These are phyloP conservation scores for Cyaniris semiargus DNA, from an alignment of 2,888 invertebrate species.

Conservation along the genomic window DNA sequence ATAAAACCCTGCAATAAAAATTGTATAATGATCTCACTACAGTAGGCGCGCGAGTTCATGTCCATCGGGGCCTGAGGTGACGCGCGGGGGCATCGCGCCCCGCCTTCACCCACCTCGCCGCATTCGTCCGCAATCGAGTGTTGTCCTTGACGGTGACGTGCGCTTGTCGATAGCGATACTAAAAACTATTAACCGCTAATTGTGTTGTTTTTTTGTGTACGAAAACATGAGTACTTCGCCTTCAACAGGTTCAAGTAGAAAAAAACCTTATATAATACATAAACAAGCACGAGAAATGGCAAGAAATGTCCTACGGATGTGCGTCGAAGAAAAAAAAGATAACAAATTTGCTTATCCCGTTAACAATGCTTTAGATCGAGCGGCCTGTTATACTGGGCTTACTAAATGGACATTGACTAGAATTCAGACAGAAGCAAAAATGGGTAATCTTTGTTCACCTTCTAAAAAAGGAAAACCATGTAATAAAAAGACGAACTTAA, in stretches of 20 bases:
- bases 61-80: slow-evolving; percentile 18
- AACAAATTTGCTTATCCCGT: slow-evolving; percentile 34
- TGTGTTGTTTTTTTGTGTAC: background rate
- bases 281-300: slow-evolving; percentile 32
- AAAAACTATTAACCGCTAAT: background rate
- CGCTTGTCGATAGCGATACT: slow-evolving; percentile 21
- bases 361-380: slow-evolving; percentile 37
- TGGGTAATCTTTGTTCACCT: slow-evolving; percentile 34
- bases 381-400: slow-evolving; percentile 36
- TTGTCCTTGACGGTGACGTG: slow-evolving; percentile 21
- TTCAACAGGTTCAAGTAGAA: slow-evolving; percentile 16
- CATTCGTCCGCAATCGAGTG: slow-evolving; percentile 18
- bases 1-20: too few species aligned
- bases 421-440: slow-evolving; percentile 36
- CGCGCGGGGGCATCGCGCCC: background rate
- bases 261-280: slow-evolving; percentile 29
- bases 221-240: background rate
- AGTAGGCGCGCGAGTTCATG: slow-evolving; percentile 10
- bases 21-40: too few species aligned
- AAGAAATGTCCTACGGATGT: slow-evolving; percentile 29
- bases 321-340: slow-evolving; percentile 34
- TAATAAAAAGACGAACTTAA: slow-evolving; percentile 34
- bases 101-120: slow-evolving; percentile 24
- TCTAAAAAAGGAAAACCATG: slow-evolving; percentile 22
- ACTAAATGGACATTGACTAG: slow-evolving; percentile 36